Base-by-base conservation (phyloP, 2,113 vertebrate genomes). In the Ceyx cyanopectus region DNA sequence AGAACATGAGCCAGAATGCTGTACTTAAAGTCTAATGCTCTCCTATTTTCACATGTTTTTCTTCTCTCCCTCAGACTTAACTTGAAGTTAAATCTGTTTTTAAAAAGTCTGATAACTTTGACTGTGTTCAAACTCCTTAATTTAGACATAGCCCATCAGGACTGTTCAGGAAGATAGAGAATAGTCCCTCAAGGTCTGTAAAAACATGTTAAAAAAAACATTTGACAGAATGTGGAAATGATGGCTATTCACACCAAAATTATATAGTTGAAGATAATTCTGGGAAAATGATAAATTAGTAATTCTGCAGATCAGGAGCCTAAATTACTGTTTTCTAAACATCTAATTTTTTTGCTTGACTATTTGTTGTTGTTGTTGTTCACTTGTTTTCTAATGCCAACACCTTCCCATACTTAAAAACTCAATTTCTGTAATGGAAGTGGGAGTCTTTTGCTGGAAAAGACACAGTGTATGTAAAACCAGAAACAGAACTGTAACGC, bases 401-500 rank as follows among this genome's bases (percentile, higher is more conserved):
- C 29, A 85, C 16, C 22, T 84, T 90, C 45, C 45, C 18, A 21
- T 62, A 23, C 40, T 75, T 84, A 67, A 78, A 81, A 92, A 26
- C 5, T 86, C 37, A 7, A 3, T 87, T 82, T 87, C 48, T 1
- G 0, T 80, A 43, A 21, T 37, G 29, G 62, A 86, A 87, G 76
- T 54, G 4, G 7, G 22, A 80, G 6, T 54, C 77, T 81, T 81
- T 11, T 62, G 91, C 41, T 79, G 29, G 91, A 94, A 32, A 34
- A 43, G 62, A 37, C 78, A 92, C 19, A 37, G 16, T 15, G 5
- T 78, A 34, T 62, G 37, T 68, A 46, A 89, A 93, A 81, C 32
- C 12, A 89, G 87, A 94, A 94, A 67, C 69, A 51, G 51, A 77
- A 78, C 67, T 41, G 57, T 90, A 50, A 75, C 30, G 60, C 73